A percentile compares a stretch with the other conserved stretches of the same genome.
Evolutionary conservation across 2,797 vertebrate genomes (phyloP).

Genomic region (Gallinago stenura): DNA sequence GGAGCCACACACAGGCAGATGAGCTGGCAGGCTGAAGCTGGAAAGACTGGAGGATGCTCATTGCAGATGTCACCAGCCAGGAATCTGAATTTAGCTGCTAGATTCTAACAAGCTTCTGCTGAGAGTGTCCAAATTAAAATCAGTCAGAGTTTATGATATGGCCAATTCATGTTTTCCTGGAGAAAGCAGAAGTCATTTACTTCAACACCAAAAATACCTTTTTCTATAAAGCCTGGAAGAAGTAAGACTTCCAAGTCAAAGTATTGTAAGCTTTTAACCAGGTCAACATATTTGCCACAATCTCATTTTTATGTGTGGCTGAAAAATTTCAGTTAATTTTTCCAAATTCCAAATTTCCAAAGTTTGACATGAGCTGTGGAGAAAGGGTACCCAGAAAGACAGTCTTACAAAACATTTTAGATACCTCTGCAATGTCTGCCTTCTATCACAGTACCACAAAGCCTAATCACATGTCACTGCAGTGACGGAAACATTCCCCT

Average conservation of each 20-base stretch:
- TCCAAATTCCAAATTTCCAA: not conserved
- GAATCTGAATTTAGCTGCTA: constrained; percentile 5
- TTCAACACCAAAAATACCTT: not conserved
- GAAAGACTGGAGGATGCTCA: not conserved
- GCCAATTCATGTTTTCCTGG: not conserved
- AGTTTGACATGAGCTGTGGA: not conserved
- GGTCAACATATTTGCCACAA: not conserved
- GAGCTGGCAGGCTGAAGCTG: not conserved
- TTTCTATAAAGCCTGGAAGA: not conserved
- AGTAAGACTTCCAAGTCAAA: not conserved
- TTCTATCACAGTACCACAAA: not conserved
- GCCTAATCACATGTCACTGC: not conserved
- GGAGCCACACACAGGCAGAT: not conserved
- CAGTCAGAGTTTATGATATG: not conserved
- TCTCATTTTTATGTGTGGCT: not conserved
- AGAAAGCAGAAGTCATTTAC: not conserved
- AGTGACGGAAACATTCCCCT: not conserved
- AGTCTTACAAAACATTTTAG: not conserved
- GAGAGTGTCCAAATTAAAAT: constrained; percentile 17
- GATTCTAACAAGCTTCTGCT: constrained; percentile 1
- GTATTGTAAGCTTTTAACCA: not conserved
- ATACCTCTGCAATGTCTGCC: not conserved
- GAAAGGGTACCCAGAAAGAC: not conserved
- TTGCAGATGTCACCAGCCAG: not conserved
- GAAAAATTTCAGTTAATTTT: not conserved